phyloP scores from a whole-genome alignment of 2,888 invertebrate species.

The Lithophane leautieri region DNA sequence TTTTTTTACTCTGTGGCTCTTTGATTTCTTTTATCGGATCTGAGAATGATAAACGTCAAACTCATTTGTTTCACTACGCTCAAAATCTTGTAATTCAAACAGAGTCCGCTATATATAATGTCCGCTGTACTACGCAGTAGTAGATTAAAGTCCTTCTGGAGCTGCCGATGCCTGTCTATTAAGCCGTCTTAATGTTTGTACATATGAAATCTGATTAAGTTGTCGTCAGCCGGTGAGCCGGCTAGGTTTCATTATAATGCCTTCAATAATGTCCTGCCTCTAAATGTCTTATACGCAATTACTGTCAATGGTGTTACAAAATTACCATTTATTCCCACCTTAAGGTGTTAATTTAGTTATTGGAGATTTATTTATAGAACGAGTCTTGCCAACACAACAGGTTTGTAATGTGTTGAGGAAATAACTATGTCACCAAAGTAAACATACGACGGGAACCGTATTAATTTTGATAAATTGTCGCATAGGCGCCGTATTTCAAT shows the following conservation, averaged over 20 bases:
- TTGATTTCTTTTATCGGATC: neutral
- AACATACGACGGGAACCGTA: slow-evolving; percentile 70
- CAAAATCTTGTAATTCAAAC: slow-evolving; percentile 21
- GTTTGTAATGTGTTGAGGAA: slow-evolving; percentile 70
- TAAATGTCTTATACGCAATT: slow-evolving; percentile 74
- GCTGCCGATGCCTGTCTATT: slow-evolving; percentile 30
- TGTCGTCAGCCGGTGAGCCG: slow-evolving; percentile 62
- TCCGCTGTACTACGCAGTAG: slow-evolving; percentile 13
- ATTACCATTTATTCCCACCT: slow-evolving; percentile 77
- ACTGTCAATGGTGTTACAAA: slow-evolving; percentile 74
- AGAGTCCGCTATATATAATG: slow-evolving; percentile 11
- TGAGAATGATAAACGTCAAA: slow-evolving; percentile 15
- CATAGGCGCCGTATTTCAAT: slow-evolving; percentile 76
- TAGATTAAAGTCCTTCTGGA: slow-evolving; percentile 32
- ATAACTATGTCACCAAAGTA: slow-evolving; percentile 74
- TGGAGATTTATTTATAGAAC: slow-evolving; percentile 77
- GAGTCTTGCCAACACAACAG: slow-evolving; percentile 74
- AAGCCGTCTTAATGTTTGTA: slow-evolving; percentile 44
- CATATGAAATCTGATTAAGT: slow-evolving; percentile 69
- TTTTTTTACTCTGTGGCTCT: slow-evolving; percentile 21
- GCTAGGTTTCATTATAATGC: slow-evolving; percentile 68
- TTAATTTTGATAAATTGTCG: slow-evolving; percentile 75
- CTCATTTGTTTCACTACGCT: slow-evolving; percentile 3
- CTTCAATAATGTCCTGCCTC: slow-evolving; percentile 66
- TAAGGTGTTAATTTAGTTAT: slow-evolving; percentile 80